Base-by-base conservation (phyloP, 2,113 vertebrate genomes). In the Lethenteron reissneri region DNA sequence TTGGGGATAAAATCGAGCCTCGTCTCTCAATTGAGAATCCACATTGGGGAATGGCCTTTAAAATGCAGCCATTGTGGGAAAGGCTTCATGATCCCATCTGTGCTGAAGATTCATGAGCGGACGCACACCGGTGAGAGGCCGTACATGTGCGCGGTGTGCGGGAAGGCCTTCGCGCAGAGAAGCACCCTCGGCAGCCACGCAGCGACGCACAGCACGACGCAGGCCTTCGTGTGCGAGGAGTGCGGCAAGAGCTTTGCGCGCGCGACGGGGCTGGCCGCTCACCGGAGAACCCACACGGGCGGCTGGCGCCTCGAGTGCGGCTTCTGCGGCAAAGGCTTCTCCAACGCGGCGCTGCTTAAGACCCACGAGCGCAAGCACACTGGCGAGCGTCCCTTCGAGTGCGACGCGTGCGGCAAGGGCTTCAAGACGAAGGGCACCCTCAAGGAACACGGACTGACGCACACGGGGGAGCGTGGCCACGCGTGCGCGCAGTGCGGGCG, bases 351-450 rank as follows among this genome's bases (percentile, higher is more conserved):
- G 25, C n/a, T 25, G n/a, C 77, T 80, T 13, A 75, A 70, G 1
- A 76, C 76, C 10, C 79, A 80, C 73, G 76, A 76, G 70, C 75
- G 76, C 74, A 75, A 76, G 70, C 78, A 80, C 72, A 78, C 77
- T 19, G 77, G 75, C 8, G 73, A 75, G 58, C 78, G 75, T 68
- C 77, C 77, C 12, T 78, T 75, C 59, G 71, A 74, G 68, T 79
- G 79, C 71, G 68, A 71, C 0, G 41, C 70, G 70, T 79, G 78
- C 72, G 75, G 73, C 13, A 80, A 80, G 73, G 74, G 72, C 9
- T 79, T 80, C 11, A n/a, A 25, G n/a, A 25, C n/a, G 64, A 68
- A 25, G 25, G n/a, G n/a, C 10, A 11, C 25, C 25, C 25, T 68
- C n/a, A 68, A n/a, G 25, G 64, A 17, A 68, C 64, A 68, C 64